phyloP scores from a whole-genome alignment of 2,888 invertebrate species.

The Cenopis cana region DNA sequence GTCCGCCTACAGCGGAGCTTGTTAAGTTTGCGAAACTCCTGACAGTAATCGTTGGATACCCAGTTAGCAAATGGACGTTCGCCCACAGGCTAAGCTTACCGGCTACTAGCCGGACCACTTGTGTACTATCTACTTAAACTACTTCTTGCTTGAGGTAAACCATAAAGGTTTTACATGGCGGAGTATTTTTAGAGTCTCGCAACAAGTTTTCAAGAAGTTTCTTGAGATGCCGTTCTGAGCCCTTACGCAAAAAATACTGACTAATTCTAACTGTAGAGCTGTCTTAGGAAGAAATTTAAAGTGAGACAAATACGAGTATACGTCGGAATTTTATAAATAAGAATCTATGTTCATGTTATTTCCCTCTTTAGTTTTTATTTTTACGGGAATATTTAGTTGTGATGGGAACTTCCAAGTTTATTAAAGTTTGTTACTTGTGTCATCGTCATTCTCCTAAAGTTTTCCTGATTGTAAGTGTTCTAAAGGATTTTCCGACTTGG shows the following conservation, averaged over 20 bases:
- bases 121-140: neutral
- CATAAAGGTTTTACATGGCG: slow-evolving; percentile 15
- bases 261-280: neutral
- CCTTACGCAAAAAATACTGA: neutral
- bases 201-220: slow-evolving; percentile 3
- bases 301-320: neutral
- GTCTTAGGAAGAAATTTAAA: neutral
- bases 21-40: neutral
- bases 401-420: no score
- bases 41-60: neutral
- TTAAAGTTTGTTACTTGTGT: no score
- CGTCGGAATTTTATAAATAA: neutral
- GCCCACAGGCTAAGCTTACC: neutral
- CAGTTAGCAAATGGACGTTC: slow-evolving; percentile 1
- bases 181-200: neutral
- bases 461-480: no score
- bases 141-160: neutral
- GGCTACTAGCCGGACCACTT: neutral
- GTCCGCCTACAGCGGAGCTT: neutral
- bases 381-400: no score
- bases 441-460: no score
- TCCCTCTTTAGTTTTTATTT: no score
- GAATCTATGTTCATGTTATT: no score
- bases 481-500: no score
- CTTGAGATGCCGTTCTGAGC: neutral